Evolutionary conservation across 2,888 invertebrate species (phyloP).

Genomic region (Helicoverpa assulta): DNA sequence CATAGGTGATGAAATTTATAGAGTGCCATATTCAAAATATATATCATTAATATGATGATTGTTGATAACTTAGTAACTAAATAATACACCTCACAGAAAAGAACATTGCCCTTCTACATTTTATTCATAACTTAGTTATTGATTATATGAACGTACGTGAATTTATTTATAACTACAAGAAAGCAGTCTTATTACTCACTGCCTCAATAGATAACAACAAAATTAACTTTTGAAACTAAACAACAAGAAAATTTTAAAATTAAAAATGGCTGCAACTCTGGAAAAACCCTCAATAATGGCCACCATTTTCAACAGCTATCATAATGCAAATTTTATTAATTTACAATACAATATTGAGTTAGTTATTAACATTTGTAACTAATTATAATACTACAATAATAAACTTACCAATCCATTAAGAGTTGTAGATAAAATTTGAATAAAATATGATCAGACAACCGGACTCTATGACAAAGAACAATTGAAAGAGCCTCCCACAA

Average conservation of each 20-base stretch:
- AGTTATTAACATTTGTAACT: neutral
- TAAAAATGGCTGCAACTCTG: neutral
- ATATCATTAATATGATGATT: neutral
- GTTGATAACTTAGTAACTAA: neutral
- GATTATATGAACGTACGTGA: neutral
- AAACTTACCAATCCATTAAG: constrained; percentile 26
- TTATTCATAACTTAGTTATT: neutral
- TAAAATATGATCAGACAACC: neutral
- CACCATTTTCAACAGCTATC: neutral
- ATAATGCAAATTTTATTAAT: neutral
- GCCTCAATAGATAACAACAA: constrained; percentile 1
- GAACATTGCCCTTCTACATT: neutral
- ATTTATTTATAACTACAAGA: constrained; percentile 1
- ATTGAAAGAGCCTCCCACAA: constrained; percentile 5
- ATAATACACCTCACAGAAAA: neutral
- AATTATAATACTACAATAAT: neutral
- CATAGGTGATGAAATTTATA: neutral
- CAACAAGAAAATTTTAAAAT: neutral
- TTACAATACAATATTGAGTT: neutral
- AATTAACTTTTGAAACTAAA: neutral
- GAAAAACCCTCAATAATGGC: neutral
- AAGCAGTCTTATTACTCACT: neutral
- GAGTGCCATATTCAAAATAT: neutral
- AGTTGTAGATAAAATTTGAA: neutral
- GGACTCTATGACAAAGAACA: neutral